Percentiles rank a stretch among this genome's conserved stretches.
These are phyloP conservation scores for Heterotis niloticus DNA, from an alignment of 2,113 vertebrate genomes.

Conservation along the genomic window DNA sequence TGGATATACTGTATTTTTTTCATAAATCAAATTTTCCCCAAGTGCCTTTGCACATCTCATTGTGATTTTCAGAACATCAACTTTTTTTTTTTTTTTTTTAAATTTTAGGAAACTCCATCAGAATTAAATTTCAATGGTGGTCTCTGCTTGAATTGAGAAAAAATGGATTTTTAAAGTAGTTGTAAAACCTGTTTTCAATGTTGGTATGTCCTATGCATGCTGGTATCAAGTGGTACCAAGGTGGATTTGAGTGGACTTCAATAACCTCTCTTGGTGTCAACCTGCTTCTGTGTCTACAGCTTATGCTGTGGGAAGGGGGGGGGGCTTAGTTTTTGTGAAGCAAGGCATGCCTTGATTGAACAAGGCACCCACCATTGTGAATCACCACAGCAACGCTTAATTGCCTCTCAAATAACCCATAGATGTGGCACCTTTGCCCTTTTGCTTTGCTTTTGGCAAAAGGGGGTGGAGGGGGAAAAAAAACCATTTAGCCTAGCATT, in stretches of 20 bases:
- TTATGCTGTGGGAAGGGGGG: constrained; percentile 31
- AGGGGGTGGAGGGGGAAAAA: constrained; percentile 36
- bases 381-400: constrained; percentile 61
- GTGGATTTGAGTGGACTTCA: background rate
- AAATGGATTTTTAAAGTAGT: background rate
- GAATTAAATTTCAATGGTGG: background rate
- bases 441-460: constrained; percentile 6
- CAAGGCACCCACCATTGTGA: constrained; percentile 49
- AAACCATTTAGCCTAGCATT: constrained; percentile 37
- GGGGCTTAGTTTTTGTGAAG: constrained; percentile 52
- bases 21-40: background rate
- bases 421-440: constrained; percentile 54
- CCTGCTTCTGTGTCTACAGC: constrained; percentile 31
- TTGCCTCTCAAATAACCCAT: constrained; percentile 51
- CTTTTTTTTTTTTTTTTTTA: constrained; percentile 23
- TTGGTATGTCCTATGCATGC: background rate
- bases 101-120: background rate
- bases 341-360: constrained; percentile 53
- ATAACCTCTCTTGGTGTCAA: constrained; percentile 37
- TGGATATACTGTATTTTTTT: background rate
- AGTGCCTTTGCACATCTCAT: background rate
- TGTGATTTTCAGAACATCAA: background rate
- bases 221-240: constrained; percentile 39
- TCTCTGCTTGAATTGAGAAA: background rate
- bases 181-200: constrained; percentile 37